Conservation (phyloP, 2,113 vertebrate species). For the Boleophthalmus pectinirostris region DNA sequence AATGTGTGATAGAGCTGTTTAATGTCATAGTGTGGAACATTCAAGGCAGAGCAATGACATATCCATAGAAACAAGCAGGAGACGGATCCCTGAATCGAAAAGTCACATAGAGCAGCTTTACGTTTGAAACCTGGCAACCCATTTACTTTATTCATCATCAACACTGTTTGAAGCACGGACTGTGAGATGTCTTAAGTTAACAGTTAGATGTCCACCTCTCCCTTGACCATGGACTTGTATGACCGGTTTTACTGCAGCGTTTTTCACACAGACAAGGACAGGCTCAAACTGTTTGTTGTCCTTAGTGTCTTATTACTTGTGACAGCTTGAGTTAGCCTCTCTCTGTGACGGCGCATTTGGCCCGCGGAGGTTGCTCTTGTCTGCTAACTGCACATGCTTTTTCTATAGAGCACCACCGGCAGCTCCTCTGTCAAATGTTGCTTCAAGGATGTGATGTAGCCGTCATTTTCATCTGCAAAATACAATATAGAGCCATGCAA, state of each 20-base stretch:
- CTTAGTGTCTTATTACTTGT: constrained; percentile 49
- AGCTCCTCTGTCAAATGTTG: constrained; percentile 44
- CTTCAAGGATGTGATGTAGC: constrained; percentile 66
- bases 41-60: too few relatives aligned
- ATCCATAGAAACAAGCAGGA: too few relatives aligned
- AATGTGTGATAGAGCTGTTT: too few relatives aligned
- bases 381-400: constrained; percentile 27
- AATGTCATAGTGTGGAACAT: too few relatives aligned
- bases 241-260: constrained; percentile 10
- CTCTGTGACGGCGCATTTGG: constrained; percentile 45
- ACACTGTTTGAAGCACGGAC: constrained; percentile 21
- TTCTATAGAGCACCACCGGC: constrained; percentile 27
- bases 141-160: constrained; percentile 44
- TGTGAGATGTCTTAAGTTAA: constrained; percentile 34
- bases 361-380: constrained; percentile 46
- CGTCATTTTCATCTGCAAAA: constrained; percentile 55
- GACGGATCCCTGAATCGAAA: too few relatives aligned
- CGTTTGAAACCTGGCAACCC: too few relatives aligned
- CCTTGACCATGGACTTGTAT: constrained; percentile 11
- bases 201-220: constrained; percentile 31
- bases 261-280: constrained; percentile 19
- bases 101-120: too few relatives aligned
- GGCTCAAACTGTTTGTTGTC: constrained; percentile 47
- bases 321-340: constrained; percentile 57
- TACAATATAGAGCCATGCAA: constrained; percentile 33